These are phyloP conservation scores for Sericinus montela DNA, from an alignment of 2,888 invertebrate species.

Conservation along the genomic window DNA sequence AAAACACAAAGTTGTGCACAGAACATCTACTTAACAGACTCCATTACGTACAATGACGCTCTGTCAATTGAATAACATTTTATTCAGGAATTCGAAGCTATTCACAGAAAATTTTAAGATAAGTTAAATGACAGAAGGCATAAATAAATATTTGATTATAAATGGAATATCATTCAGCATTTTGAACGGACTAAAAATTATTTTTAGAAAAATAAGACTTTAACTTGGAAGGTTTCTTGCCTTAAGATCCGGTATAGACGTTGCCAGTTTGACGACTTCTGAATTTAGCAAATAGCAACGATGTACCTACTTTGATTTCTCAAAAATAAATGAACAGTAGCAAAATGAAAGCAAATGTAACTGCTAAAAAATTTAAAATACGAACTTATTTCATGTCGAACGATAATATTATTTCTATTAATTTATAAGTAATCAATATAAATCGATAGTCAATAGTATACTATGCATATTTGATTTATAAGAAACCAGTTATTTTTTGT, in stretches of 20 bases:
- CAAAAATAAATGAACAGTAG: constrained; percentile 33
- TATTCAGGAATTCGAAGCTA: constrained; percentile 41
- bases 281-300: constrained; percentile 58
- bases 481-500: too few species aligned
- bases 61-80: constrained; percentile 64
- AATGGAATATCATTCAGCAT: not conserved
- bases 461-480: too few species aligned
- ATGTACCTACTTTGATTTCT: constrained; percentile 7
- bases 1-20: constrained; percentile 50
- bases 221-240: constrained; percentile 29
- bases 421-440: too few species aligned
- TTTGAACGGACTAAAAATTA: not conserved
- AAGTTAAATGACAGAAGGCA: not conserved
- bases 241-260: constrained; percentile 52
- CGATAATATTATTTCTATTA: too few species aligned
- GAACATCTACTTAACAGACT: constrained; percentile 63
- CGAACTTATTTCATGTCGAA: too few species aligned
- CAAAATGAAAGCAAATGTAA: constrained; percentile 10
- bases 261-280: constrained; percentile 74
- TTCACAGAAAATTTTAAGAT: not conserved
- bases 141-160: not conserved
- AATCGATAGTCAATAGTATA: too few species aligned
- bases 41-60: constrained; percentile 84
- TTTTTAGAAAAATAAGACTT: constrained; percentile 17
- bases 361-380: too few species aligned